Base-by-base conservation (phyloP, 2,888 invertebrate species). In the Ischnura elegans region DNA sequence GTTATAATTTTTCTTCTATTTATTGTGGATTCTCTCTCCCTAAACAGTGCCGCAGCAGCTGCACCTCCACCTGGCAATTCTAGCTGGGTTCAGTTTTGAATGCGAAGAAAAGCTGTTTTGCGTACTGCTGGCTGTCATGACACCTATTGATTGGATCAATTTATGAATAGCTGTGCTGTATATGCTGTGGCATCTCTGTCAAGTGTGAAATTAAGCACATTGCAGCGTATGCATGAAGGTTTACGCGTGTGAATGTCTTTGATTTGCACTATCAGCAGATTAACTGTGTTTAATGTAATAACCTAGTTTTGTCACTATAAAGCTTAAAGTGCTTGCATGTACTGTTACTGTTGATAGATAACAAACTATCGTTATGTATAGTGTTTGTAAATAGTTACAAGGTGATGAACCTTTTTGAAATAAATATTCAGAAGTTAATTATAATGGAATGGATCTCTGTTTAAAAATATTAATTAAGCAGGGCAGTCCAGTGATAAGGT, bases 71-170 rank as follows among this genome's bases (percentile, higher is more conserved):
- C 94, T 47, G 85, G 87, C 6, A 95, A 95, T 94, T 94, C 94
- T 61, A 95, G 94, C 93, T 95, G 95, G 95, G 95, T 95, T 61
- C 95, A 95, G 93, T 95, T 95, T 94, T 95, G 95, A 94, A 86
- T 29, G 29, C 51, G 21, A 46, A 42, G 51, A 51, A 29, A 87
- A 84, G 93, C 43, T 29, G 43, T 76, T 51, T 29, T 93, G 46
- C 51, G 66, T 84, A 76, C 84, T 42, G 93, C 90, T 90, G 90
- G 90, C 90, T 90, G 61, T 90, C 90, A 90, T 90, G 43, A 66
- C 61, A 90, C 90, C 43, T 61, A 61, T 90, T 66, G 90, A 90
- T 90, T 90, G 90, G 43, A 90, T 90, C 61, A 90, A 29, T 42
- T 61, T 90, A 90, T n/a, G 42, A 66, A 90, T 90, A 90, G 90